Conservation (phyloP, 2,888 invertebrate species). For the Clivina fossor region DNA sequence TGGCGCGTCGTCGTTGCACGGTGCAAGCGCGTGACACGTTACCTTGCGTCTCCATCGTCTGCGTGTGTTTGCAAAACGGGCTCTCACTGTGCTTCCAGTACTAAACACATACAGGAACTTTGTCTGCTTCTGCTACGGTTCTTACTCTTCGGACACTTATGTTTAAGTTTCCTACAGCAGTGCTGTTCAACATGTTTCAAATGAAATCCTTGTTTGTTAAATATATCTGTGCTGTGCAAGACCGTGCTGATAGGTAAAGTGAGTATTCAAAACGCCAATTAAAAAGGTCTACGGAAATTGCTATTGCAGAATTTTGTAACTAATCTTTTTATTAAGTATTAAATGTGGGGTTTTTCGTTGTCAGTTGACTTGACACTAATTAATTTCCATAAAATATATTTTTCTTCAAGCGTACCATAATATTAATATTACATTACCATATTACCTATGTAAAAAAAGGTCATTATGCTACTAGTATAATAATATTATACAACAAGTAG, state of each 20-base stretch:
- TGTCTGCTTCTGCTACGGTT: constrained; percentile 48
- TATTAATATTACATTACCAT: no score
- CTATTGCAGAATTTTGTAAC: background rate
- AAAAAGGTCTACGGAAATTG: background rate
- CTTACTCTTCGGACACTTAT: constrained; percentile 53
- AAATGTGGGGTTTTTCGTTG: background rate
- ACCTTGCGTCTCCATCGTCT: background rate
- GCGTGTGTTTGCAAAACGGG: constrained; percentile 28
- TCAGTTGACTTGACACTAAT: background rate
- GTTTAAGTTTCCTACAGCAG: constrained; percentile 54
- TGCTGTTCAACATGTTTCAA: constrained; percentile 11
- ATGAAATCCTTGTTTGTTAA: background rate
- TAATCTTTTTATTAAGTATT: background rate
- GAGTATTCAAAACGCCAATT: background rate
- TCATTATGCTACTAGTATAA: no score
- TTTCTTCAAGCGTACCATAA: no score
- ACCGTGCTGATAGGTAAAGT: background rate
- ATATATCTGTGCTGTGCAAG: background rate
- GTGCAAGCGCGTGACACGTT: background rate
- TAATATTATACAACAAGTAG: no score
- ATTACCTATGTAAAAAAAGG: no score
- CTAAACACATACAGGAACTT: constrained; percentile 32
- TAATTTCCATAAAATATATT: background rate
- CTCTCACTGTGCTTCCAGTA: constrained; percentile 25
- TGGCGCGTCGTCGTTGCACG: background rate